These are phyloP conservation scores for Sylvietta virens DNA, from an alignment of 2,113 vertebrate genomes.

Conservation along the genomic window DNA sequence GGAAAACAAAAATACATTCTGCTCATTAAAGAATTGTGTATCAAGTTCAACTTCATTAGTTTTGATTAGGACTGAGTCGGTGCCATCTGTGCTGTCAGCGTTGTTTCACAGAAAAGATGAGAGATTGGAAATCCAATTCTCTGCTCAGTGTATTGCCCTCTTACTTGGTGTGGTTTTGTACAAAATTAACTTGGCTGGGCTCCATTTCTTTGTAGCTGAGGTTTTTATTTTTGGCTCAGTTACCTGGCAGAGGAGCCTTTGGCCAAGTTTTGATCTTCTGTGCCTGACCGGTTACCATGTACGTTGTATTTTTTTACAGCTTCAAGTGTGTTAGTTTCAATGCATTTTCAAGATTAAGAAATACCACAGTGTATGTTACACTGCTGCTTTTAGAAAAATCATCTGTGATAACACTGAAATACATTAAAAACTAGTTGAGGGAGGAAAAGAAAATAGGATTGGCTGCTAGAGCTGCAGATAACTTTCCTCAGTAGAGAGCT, in stretches of 20 bases:
- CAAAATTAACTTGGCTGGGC: background rate
- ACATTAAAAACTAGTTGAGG: background rate
- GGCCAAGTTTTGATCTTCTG: background rate
- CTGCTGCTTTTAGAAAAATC: background rate
- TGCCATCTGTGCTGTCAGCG: constrained; percentile 47
- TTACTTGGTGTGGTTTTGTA: background rate
- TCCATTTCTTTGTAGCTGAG: background rate
- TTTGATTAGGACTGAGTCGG: constrained; percentile 31
- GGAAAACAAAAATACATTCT: constrained; percentile 35
- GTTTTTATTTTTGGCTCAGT: constrained; percentile 27
- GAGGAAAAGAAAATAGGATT: background rate
- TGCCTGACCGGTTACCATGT: background rate
- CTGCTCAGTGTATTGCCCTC: background rate
- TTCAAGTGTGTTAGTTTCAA: background rate
- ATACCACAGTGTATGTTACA: background rate
- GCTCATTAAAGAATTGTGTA: constrained; percentile 24
- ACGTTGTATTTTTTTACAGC: background rate
- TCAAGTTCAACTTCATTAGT: constrained; percentile 62
- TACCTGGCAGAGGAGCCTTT: background rate
- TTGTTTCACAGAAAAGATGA: background rate
- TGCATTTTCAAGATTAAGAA: background rate
- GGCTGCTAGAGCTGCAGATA: background rate
- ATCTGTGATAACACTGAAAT: background rate
- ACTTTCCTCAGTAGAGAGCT: background rate
- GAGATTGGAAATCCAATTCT: background rate